phyloP scores from a whole-genome alignment of 2,113 vertebrate species.

The Vicugna pacos region DNA sequence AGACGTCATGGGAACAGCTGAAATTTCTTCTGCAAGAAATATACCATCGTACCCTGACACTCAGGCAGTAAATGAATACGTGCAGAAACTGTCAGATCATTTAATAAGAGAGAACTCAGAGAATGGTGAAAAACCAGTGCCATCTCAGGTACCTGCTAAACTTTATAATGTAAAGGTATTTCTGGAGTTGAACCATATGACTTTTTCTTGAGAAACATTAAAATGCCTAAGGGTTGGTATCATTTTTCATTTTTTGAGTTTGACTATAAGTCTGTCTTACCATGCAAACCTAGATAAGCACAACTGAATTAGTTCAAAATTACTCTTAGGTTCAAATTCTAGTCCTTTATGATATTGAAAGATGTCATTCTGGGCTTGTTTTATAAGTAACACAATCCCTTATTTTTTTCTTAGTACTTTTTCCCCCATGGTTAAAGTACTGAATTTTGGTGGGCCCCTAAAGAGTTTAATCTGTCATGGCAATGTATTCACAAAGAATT shows the following conservation, averaged over 20 bases:
- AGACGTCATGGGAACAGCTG: background rate
- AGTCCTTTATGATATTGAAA: background rate
- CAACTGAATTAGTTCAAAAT: conserved; percentile 43
- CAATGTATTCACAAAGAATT: background rate
- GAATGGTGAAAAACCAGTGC: conserved; percentile 71
- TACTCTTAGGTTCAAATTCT: conserved; percentile 23
- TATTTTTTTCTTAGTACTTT: background rate
- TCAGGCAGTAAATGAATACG: conserved; percentile 90
- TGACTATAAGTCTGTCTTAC: background rate
- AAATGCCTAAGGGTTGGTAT: conserved; percentile 35
- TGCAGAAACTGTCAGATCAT: conserved; percentile 88
- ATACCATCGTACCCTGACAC: conserved; percentile 87
- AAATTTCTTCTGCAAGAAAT: conserved; percentile 79
- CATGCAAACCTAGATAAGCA: background rate
- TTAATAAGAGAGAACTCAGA: conserved; percentile 83
- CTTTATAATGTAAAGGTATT: conserved; percentile 26
- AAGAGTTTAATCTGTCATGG: background rate
- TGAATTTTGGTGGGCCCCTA: background rate
- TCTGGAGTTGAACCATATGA: background rate
- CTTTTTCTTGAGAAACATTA: background rate
- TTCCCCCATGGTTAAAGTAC: background rate
- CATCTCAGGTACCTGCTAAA: conserved; percentile 83
- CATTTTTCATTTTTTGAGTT: background rate
- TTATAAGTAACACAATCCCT: conserved; percentile 3
- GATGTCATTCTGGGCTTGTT: background rate